Base-by-base conservation (phyloP, 1,140 invertebrate species). In the Diachasma alloeum region DNA sequence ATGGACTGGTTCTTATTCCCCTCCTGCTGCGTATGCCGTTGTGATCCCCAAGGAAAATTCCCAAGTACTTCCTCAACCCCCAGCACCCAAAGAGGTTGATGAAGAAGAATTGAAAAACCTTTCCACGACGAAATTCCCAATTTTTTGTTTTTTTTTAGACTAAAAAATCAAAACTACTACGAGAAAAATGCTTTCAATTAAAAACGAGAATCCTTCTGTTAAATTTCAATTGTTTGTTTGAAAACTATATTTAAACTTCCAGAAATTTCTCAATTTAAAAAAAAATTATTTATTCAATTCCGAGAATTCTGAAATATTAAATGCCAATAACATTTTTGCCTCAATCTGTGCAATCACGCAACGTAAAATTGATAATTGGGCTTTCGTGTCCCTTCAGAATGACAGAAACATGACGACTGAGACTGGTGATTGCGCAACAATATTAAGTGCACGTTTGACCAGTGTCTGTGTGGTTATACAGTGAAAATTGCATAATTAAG, bases 1-100 rank as follows among this genome's bases (percentile, higher is more conserved):
- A 97, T 97, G 91, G 97, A 98, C 87, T 98, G 97, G 97, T 98
- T 98, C 89, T 92, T 96, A 68, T 98, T 97, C 88, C 96, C 96
- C 11, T 97, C 96, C 0, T 97, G 96, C 87, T 98, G 97, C 88
- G 95, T 97, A 17, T 97, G 97, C 86, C 92, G 95, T 83, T 98
- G 96, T 84, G 92, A 93, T 83, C 92, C 92, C 6, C 74, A 74
- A 37, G 39, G 68, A 36, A 78, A 79, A 75, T 70, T 78, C 73
- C 39, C 73, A 17, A 24, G 48, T 19, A 67, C 59, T 24, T n/a
- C 31, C 0, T 72, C 56, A 19, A 42, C 6, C 0, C 26, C 26
- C 8, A 46, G 37, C 24, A 36, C 13, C 4, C 46, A 26, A 71
- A 0, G 19, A 13, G 39, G 26, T 26, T 76, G 22, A 68, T 11